These are phyloP conservation scores for Paraplagusia blochii DNA, from an alignment of 2,113 vertebrate genomes.

Conservation along the genomic window DNA sequence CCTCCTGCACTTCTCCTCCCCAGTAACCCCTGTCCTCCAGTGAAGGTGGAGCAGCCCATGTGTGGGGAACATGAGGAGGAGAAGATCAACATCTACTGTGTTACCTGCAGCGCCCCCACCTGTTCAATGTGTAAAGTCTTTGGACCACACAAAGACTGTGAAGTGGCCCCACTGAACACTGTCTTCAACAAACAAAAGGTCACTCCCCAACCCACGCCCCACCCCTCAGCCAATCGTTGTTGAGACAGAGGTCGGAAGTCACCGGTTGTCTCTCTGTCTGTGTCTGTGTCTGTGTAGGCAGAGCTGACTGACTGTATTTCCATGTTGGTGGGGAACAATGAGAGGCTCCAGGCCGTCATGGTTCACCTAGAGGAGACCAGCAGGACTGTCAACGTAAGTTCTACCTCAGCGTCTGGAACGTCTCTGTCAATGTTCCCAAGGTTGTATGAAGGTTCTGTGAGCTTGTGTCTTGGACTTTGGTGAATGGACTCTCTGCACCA, in stretches of 20 bases:
- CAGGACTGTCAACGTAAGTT: conserved; percentile 82
- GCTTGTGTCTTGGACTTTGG: too few relatives aligned
- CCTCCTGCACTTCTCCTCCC: too few relatives aligned
- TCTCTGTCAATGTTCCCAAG: too few relatives aligned
- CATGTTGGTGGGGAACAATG: conserved; percentile 89
- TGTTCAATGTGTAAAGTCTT: conserved; percentile 96
- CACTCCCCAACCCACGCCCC: too few relatives aligned
- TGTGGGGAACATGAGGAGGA: conserved; percentile 89
- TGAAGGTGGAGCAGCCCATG: conserved; percentile 83
- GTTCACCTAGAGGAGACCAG: conserved; percentile 90
- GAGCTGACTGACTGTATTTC: conserved; percentile 91
- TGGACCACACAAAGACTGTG: conserved; percentile 88
- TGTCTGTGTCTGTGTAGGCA: conserved; percentile 65
- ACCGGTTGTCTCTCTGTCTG: neutral
- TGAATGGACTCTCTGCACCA: too few relatives aligned
- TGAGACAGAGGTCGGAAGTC: neutral
- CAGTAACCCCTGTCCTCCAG: conserved; percentile 73
- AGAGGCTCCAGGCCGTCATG: conserved; percentile 87
- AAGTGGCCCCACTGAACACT: conserved; percentile 86
- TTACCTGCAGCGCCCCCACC: conserved; percentile 87
- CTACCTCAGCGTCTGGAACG: neutral
- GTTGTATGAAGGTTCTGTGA: too few relatives aligned
- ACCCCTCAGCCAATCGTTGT: too few relatives aligned
- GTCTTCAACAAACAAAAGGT: conserved; percentile 90
- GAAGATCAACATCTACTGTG: conserved; percentile 95